phyloP scores from a whole-genome alignment of 1,140 invertebrate species.

The Lysiphlebus fabarum region DNA sequence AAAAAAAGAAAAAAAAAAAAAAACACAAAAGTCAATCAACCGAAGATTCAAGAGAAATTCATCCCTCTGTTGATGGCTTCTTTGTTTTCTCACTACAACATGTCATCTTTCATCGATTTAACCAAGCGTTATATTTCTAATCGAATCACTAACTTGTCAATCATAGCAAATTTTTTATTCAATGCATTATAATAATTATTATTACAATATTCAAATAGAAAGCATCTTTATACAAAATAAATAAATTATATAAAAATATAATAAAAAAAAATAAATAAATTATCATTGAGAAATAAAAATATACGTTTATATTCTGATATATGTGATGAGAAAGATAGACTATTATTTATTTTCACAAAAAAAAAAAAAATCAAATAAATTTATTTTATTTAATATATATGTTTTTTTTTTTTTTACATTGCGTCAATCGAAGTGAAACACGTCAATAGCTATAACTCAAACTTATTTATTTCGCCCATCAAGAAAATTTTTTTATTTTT shows the following conservation, averaged over 20 bases:
- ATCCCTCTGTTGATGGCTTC: conserved; percentile 6
- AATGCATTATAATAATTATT: no score
- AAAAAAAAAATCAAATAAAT: no score
- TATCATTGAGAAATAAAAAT: no score
- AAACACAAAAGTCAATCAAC: conserved; percentile 23
- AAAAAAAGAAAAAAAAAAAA: no score
- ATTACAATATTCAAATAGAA: no score
- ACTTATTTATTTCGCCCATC: conserved; percentile 13
- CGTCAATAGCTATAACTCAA: conserved; percentile 17
- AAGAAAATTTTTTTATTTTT: conserved; percentile 2
- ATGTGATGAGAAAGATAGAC: no score
- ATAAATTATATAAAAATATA: no score
- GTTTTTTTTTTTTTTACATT: conserved; percentile 8
- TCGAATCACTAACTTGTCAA: conserved; percentile 8
- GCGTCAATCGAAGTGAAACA: conserved; percentile 6
- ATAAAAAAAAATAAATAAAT: no score
- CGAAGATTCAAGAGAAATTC: conserved; percentile 21
- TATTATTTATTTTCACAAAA: no score
- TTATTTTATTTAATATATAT: background rate
- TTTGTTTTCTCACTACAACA: no score
- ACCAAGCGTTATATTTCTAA: conserved; percentile 14
- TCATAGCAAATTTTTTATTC: background rate
- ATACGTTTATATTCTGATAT: no score
- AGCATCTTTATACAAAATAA: no score
- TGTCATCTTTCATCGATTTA: background rate